Conservation (phyloP, 1,140 invertebrate genomes). For the Gryon sp. region DNA sequence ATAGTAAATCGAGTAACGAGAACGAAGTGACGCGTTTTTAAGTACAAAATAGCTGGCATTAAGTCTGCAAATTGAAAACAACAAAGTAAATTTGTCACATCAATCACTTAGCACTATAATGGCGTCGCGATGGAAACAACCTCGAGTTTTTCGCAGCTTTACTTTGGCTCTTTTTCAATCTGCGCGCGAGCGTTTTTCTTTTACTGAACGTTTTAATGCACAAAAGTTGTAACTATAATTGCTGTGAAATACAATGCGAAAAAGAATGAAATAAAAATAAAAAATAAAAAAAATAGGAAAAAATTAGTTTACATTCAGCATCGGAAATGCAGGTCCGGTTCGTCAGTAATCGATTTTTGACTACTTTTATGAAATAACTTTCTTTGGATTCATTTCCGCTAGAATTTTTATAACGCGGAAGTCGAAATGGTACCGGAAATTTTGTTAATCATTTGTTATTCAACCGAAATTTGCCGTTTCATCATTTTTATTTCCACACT, state of each 20-base stretch:
- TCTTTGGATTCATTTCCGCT: conserved; percentile 36
- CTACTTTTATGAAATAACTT: conserved; percentile 39
- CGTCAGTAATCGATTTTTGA: conserved; percentile 20
- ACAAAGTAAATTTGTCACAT: conserved; percentile 51
- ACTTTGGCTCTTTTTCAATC: conserved; percentile 2
- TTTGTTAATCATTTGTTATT: conserved; percentile 11
- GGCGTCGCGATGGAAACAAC: conserved; percentile 21
- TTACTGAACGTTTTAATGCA: conserved; percentile 51
- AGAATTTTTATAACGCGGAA: conserved; percentile 25
- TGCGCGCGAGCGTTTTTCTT: conserved; percentile 1
- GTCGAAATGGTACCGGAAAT: neutral
- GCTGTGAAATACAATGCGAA: conserved; percentile 33
- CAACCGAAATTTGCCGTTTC: neutral
- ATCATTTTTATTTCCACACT: no score
- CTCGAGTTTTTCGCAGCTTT: conserved; percentile 28
- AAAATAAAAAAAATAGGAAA: no score
- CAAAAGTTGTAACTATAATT: conserved; percentile 60
- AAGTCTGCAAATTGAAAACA: conserved; percentile 57
- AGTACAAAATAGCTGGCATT: conserved; percentile 30
- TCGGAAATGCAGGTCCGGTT: conserved; percentile 23
- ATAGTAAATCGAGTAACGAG: no score
- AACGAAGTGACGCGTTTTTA: conserved; percentile 24
- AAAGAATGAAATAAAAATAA: neutral
- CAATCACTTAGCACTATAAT: conserved; percentile 38
- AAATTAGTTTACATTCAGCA: conserved; percentile 33